A percentile compares a stretch with the other conserved stretches of the same genome.
These are phyloP conservation scores for Neomorphus geoffroyi DNA, from an alignment of 2,797 vertebrate genomes.

Conservation along the genomic window DNA sequence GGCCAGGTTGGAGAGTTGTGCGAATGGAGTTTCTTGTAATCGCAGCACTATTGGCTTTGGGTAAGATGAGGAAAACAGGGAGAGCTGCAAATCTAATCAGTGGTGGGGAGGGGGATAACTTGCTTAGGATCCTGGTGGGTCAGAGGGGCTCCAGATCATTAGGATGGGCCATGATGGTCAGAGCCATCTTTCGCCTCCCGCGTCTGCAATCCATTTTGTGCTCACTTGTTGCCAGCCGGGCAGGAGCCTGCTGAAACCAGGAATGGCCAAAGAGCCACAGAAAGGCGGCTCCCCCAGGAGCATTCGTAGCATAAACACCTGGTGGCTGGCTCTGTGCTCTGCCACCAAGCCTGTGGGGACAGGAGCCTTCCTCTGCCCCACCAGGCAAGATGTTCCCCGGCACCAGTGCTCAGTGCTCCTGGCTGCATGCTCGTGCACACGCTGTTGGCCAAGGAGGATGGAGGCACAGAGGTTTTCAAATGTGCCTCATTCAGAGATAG, in stretches of 20 bases:
- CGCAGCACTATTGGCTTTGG: neutral
- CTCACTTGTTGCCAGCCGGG: neutral
- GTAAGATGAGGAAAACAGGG: neutral
- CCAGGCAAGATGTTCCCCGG: neutral
- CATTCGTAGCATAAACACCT: rapidly evolving
- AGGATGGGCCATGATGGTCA: neutral
- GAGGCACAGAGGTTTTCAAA: neutral
- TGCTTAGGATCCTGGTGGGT: rapidly evolving
- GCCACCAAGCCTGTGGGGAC: rapidly evolving
- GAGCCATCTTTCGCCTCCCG: rapidly evolving
- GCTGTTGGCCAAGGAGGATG: neutral
- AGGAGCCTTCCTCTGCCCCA: neutral
- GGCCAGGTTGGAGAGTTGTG: neutral
- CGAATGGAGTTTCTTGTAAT: neutral
- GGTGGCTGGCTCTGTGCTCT: neutral
- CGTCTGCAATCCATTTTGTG: rapidly evolving
- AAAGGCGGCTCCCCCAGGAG: neutral
- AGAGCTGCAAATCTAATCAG: constrained; percentile 29
- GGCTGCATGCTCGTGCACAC: neutral
- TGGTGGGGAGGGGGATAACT: rapidly evolving
- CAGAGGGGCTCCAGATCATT: neutral
- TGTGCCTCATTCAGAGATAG: neutral
- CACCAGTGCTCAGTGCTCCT: rapidly evolving
- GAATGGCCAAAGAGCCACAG: neutral
- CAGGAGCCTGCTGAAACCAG: neutral